These are phyloP conservation scores for Ligdia adustata DNA, from an alignment of 2,888 invertebrate species.

Conservation along the genomic window DNA sequence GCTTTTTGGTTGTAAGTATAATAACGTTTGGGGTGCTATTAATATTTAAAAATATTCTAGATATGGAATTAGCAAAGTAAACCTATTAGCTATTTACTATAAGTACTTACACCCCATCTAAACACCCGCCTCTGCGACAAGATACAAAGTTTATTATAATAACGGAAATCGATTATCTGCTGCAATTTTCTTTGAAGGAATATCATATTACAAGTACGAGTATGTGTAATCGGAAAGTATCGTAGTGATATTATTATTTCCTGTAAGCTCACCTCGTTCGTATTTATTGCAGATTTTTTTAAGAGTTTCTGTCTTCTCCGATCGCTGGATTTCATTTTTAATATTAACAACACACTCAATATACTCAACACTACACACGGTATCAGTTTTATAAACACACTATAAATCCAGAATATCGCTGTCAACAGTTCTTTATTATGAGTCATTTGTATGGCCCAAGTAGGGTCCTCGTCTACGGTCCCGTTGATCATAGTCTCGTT, in stretches of 20 bases:
- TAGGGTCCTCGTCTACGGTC: slow-evolving; percentile 66
- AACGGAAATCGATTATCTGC: background rate
- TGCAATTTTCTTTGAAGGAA: background rate
- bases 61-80: too few species aligned
- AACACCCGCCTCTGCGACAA: too few species aligned
- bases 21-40: too few species aligned
- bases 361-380: slow-evolving; percentile 95
- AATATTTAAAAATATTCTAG: too few species aligned
- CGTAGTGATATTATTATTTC: background rate
- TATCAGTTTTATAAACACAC: slow-evolving; percentile 95
- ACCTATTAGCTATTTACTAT: too few species aligned
- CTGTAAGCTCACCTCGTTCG: slow-evolving; percentile 62
- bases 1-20: too few species aligned
- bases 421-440: slow-evolving; percentile 85
- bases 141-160: too few species aligned
- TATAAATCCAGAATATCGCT: slow-evolving; percentile 95
- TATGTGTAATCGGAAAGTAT: background rate
- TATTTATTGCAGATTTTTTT: slow-evolving; percentile 71
- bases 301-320: slow-evolving; percentile 88
- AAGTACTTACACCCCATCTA: too few species aligned
- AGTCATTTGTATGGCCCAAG: slow-evolving; percentile 87
- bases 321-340: slow-evolving; percentile 92
- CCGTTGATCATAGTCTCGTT: slow-evolving; percentile 52
- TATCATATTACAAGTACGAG: background rate
- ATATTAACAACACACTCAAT: slow-evolving; percentile 89